Evolutionary conservation across 1,140 invertebrate genomes (phyloP).

Genomic region (Saccostrea glomerata): DNA sequence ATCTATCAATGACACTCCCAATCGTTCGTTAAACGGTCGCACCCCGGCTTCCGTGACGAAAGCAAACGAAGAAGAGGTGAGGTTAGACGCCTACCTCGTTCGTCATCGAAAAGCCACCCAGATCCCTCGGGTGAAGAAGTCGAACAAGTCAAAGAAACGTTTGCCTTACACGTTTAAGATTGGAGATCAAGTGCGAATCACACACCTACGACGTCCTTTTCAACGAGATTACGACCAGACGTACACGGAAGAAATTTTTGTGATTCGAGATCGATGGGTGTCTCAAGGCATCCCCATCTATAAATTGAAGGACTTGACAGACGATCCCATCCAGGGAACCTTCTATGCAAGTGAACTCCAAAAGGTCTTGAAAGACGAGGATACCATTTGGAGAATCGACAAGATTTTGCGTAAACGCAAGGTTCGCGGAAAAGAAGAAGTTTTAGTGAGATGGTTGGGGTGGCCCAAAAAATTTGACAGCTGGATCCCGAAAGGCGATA

Average conservation of each 20-base stretch:
- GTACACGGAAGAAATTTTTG: neutral
- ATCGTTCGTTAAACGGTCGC: too few species aligned
- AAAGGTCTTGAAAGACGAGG: neutral
- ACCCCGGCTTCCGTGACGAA: too few species aligned
- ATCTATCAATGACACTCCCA: too few species aligned
- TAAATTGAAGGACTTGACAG: slow-evolving; percentile 6
- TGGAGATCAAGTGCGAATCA: slow-evolving; percentile 39
- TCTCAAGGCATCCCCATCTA: slow-evolving; percentile 42
- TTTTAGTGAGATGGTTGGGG: slow-evolving; percentile 47
- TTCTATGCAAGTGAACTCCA: too few species aligned
- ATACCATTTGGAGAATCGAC: slow-evolving; percentile 48
- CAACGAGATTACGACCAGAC: too few species aligned
- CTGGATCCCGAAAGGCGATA: slow-evolving; percentile 19
- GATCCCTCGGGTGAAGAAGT: too few species aligned
- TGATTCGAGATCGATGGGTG: neutral
- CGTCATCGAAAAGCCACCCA: too few species aligned
- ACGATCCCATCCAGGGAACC: too few species aligned
- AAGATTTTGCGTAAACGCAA: slow-evolving; percentile 47
- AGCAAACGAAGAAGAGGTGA: too few species aligned
- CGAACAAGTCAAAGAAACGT: too few species aligned
- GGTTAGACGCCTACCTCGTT: too few species aligned
- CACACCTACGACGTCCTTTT: slow-evolving; percentile 37
- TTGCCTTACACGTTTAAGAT: too few species aligned
- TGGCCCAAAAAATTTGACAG: slow-evolving; percentile 50
- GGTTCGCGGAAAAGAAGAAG: neutral